A percentile compares a stretch with the other conserved stretches of the same genome.
These are phyloP conservation scores for Gnathonemus echidnorhynchus DNA, from an alignment of 2,113 vertebrate genomes.

Conservation along the genomic window DNA sequence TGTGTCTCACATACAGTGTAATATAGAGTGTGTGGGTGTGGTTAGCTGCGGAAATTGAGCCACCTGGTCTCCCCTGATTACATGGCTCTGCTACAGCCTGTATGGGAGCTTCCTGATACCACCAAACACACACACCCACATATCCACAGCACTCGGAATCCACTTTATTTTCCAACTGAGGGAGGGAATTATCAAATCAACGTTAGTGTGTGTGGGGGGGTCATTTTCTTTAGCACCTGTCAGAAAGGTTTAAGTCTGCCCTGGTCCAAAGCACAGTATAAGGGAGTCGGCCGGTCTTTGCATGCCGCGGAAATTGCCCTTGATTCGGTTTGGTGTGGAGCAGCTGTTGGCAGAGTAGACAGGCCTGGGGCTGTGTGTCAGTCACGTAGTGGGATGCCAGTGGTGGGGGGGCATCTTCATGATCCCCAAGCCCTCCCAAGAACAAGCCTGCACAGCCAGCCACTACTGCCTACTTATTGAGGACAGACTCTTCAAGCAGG, in stretches of 20 bases:
- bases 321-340: background rate
- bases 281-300: background rate
- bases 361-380: background rate
- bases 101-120: background rate
- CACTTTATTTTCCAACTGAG: background rate
- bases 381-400: background rate
- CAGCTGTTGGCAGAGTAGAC: background rate
- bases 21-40: background rate
- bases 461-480: background rate
- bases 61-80: background rate
- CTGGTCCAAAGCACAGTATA: background rate
- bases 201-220: background rate
- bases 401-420: background rate
- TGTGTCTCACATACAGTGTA: background rate
- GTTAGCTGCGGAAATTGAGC: background rate
- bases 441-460: background rate
- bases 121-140: background rate
- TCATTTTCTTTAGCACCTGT: slow-evolving; percentile 3
- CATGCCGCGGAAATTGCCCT: background rate
- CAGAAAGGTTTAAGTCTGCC: slow-evolving; percentile 3
- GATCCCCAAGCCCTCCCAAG: background rate
- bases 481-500: background rate
- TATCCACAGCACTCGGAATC: background rate
- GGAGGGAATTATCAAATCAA: slow-evolving; percentile 1
- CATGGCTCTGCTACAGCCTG: background rate